phyloP scores from a whole-genome alignment of 2,113 vertebrate species.

The Oriolus oriolus region DNA sequence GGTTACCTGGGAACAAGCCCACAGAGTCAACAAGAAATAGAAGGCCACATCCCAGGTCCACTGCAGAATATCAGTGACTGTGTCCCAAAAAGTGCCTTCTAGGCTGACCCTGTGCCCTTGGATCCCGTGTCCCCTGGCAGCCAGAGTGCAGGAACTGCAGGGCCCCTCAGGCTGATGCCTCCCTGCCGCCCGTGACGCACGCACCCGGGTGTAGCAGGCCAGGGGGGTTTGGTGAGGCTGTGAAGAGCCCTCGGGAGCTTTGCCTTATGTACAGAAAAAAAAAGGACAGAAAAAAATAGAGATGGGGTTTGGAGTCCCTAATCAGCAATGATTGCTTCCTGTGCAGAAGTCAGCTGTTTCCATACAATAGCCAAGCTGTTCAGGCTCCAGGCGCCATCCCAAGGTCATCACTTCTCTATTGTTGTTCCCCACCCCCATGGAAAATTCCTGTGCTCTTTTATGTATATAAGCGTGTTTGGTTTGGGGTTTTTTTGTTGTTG shows the following conservation, averaged over 20 bases:
- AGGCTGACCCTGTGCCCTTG: neutral
- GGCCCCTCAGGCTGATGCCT: neutral
- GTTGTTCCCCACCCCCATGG: conserved; percentile 56
- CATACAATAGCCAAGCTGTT: conserved; percentile 55
- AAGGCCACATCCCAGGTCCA: neutral
- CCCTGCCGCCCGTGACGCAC: neutral
- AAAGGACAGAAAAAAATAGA: neutral
- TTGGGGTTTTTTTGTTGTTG: neutral
- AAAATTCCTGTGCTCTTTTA: conserved; percentile 60
- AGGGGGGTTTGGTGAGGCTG: neutral
- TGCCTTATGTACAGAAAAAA: neutral
- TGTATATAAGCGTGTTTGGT: neutral
- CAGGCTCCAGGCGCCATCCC: conserved; percentile 75
- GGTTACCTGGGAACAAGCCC: neutral
- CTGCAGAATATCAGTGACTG: neutral
- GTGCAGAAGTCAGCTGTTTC: conserved; percentile 77
- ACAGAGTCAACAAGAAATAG: neutral
- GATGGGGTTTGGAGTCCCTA: conserved; percentile 42
- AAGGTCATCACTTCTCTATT: conserved; percentile 72
- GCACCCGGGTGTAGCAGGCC: neutral
- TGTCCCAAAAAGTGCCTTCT: neutral
- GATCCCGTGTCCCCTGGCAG: neutral
- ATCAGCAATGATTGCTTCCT: conserved; percentile 74
- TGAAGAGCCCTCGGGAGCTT: neutral
- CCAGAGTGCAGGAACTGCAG: neutral